Percentiles rank a stretch among this genome's conserved stretches.
These are phyloP conservation scores for Scaeva pyrastri DNA, from an alignment of 2,888 invertebrate species.

Conservation along the genomic window DNA sequence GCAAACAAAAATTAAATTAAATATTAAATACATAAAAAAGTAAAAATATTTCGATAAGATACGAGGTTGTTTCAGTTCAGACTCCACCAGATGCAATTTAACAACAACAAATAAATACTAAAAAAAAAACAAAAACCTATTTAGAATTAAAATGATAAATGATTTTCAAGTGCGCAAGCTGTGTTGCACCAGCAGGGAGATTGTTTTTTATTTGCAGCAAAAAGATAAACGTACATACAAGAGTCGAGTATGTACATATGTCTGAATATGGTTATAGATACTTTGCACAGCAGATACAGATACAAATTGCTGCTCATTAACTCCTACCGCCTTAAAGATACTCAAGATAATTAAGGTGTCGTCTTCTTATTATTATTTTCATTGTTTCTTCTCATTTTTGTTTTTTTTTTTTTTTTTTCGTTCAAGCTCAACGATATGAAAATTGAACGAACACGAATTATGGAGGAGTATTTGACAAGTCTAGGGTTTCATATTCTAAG, in stretches of 20 bases:
- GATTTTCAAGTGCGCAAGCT: conserved; percentile 70
- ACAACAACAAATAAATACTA: not conserved
- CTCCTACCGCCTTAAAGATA: conserved; percentile 56
- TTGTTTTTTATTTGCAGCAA: conserved; percentile 42
- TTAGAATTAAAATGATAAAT: conserved; percentile 74
- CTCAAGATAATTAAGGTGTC: conserved; percentile 70
- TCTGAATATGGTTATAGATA: conserved; percentile 1
- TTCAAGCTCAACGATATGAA: conserved; percentile 38
- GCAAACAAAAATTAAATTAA: conserved; percentile 14
- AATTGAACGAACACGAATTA: conserved; percentile 68
- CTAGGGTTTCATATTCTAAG: conserved; percentile 41
- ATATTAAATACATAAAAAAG: conserved; percentile 9
- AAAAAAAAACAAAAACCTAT: conserved; percentile 50
- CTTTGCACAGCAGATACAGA: conserved; percentile 53
- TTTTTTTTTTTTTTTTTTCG: not conserved
- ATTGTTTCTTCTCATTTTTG: not conserved
- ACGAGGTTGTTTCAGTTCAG: conserved; percentile 30
- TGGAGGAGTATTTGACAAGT: conserved; percentile 28
- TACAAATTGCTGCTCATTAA: conserved; percentile 73
- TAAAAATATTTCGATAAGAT: conserved; percentile 29
- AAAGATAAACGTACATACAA: not conserved
- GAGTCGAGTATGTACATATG: too few species aligned
- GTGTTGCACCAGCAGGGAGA: conserved; percentile 54
- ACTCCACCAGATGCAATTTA: conserved; percentile 24
- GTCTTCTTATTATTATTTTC: conserved; percentile 59